phyloP scores from a whole-genome alignment of 2,888 invertebrate species.

The Isoperla grammatica region DNA sequence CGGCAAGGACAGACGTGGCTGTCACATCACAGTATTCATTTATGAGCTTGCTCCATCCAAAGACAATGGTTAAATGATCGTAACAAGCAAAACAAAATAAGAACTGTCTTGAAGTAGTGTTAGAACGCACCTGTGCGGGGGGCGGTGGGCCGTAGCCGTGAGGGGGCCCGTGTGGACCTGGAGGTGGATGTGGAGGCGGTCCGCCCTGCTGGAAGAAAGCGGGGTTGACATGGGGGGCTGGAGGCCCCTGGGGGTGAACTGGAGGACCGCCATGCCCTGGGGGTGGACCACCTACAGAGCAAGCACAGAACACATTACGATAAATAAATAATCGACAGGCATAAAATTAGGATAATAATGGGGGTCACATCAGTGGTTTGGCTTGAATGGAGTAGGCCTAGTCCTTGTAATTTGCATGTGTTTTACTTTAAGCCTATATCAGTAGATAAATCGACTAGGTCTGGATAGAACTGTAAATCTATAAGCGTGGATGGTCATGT shows the following conservation, averaged over 20 bases:
- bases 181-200: constrained; percentile 52
- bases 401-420: no score
- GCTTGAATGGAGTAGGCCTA: no score
- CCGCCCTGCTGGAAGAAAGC: constrained; percentile 85
- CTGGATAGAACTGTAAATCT: no score
- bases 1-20: not conserved
- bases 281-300: constrained; percentile 50
- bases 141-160: constrained; percentile 52
- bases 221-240: constrained; percentile 93
- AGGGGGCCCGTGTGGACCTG: constrained; percentile 46
- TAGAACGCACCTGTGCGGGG: constrained; percentile 40
- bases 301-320: no score
- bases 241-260: constrained; percentile 54
- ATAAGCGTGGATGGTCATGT: no score
- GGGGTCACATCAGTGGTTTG: no score
- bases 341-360: not conserved
- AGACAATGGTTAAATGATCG: not conserved
- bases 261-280: constrained; percentile 51
- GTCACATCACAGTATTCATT: no score
- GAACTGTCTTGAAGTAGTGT: not conserved
- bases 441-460: no score
- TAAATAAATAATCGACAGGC: not conserved
- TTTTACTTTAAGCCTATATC: no score
- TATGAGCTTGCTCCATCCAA: no score
- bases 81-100: not conserved